Evolutionary conservation across 2,797 vertebrate genomes (phyloP).

Genomic region (Clarias pachynema): DNA sequence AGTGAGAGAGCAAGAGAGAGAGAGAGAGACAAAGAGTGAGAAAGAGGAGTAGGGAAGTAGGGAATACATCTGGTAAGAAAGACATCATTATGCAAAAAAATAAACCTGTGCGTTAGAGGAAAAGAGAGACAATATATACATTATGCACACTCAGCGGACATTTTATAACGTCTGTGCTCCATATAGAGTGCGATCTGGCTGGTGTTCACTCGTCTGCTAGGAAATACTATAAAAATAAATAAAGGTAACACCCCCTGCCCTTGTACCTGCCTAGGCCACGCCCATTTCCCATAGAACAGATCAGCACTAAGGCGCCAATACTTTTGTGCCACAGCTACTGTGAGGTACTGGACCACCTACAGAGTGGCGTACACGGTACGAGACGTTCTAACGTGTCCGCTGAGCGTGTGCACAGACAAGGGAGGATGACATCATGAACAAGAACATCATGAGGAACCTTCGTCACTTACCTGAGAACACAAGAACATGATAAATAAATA

Average conservation of each 20-base stretch:
- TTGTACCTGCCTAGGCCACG: not conserved
- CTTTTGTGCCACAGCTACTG: not conserved
- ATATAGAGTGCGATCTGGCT: not conserved
- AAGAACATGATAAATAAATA: not conserved
- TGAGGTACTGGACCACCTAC: not conserved
- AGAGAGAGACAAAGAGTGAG: constrained; percentile 5
- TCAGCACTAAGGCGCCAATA: not conserved
- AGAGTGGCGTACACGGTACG: not conserved
- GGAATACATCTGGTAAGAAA: not conserved
- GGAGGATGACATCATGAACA: not conserved
- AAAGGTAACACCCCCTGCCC: not conserved
- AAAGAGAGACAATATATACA: not conserved
- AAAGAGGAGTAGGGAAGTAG: not conserved
- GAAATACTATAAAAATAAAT: too few species aligned
- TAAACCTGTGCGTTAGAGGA: not conserved
- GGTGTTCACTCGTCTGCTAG: not conserved
- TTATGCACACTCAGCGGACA: not conserved
- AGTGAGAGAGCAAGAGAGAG: not conserved
- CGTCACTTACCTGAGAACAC: constrained; percentile 11
- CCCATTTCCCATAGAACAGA: not conserved
- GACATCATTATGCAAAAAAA: not conserved
- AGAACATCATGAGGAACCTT: constrained; percentile 13
- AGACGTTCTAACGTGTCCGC: not conserved
- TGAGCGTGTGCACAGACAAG: constrained; percentile 8
- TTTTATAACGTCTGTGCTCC: not conserved